Percentiles rank a stretch among this genome's conserved stretches.
Evolutionary conservation across 2,888 invertebrate species (phyloP).

Genomic region (Camptogramma bilineatum): DNA sequence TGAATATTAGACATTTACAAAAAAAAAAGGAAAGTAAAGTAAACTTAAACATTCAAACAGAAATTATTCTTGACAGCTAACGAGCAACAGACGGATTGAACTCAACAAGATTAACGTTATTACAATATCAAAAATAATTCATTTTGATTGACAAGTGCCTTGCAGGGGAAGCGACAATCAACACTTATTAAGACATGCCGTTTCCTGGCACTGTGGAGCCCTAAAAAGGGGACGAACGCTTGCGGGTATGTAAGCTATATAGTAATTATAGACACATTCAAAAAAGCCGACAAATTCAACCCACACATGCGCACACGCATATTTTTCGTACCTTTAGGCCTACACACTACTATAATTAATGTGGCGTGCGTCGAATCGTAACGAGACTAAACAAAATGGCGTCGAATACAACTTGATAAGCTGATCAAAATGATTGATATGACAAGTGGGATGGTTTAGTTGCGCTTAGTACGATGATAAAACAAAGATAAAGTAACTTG

Average conservation of each 20-base stretch:
- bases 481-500: slow-evolving; percentile 6
- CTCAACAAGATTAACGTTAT: slow-evolving; percentile 27
- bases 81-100: slow-evolving; percentile 13
- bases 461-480: slow-evolving; percentile 41
- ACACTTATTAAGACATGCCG: slow-evolving; percentile 39
- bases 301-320: slow-evolving; percentile 34
- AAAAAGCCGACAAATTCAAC: slow-evolving; percentile 72
- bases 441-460: slow-evolving; percentile 36
- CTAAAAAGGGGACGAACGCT: slow-evolving; percentile 46
- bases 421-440: slow-evolving; percentile 59
- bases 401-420: slow-evolving; percentile 71
- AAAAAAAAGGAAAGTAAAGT: neutral
- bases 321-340: slow-evolving; percentile 44
- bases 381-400: slow-evolving; percentile 84
- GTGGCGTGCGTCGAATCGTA: slow-evolving; percentile 83
- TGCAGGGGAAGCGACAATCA: slow-evolving; percentile 41
- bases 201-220: slow-evolving; percentile 43
- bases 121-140: slow-evolving; percentile 36
- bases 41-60: slow-evolving; percentile 2
- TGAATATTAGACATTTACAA: neutral
- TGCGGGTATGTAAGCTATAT: slow-evolving; percentile 79
- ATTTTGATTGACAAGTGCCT: slow-evolving; percentile 42
- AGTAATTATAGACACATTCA: slow-evolving; percentile 82
- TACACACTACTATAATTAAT: slow-evolving; percentile 75
- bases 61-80: slow-evolving; percentile 16